Base-by-base conservation (phyloP, 2,797 vertebrate species). In the Sebastes oblongus region DNA sequence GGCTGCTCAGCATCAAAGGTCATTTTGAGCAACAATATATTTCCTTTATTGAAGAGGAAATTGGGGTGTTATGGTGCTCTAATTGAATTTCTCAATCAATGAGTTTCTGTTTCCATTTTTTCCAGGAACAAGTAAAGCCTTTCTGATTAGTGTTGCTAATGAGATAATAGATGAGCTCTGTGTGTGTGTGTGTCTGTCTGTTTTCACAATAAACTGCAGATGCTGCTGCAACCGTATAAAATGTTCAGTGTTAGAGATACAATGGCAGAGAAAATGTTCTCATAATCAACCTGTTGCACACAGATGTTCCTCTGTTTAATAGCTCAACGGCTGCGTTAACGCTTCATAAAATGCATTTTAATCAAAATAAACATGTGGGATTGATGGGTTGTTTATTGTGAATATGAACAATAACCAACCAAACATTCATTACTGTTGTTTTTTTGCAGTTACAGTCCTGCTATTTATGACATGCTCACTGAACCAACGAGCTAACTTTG, bases 41-140 rank as follows among this genome's bases (percentile, higher is more conserved):
- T 65, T 69, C 54, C 39, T 68, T 78, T 61, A 50, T 72, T 73
- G 42, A 8, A 42, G 24, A 80, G 72, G 78, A 88, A 86, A 84
- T 78, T 61, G 29, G 24, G 16, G 42, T 77, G 2, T 67, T 60
- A 68, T 73, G 24, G 54, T 69, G 54, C n/a, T 29, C 32, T 83
- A 81, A 89, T 80, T 84, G 62, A 82, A 84, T 85, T 85, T 79
- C 14, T 18, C 34, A 78, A 84, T 92, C 81, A 79, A 79, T 87
- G 60, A 55, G 77, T 80, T 80, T 78, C 52, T 72, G 39, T 32
- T 82, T 71, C 52, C 39, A 70, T 79, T 81, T 81, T 86, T 85
- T 76, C 52, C 86, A 77, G 72, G 80, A 80, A 74, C 50, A 85
- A 80, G 72, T 78, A 66, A 71, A 84, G 78, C 58, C 75, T 64